phyloP scores from a whole-genome alignment of 2,113 vertebrate genomes.

The Morone chrysops region DNA sequence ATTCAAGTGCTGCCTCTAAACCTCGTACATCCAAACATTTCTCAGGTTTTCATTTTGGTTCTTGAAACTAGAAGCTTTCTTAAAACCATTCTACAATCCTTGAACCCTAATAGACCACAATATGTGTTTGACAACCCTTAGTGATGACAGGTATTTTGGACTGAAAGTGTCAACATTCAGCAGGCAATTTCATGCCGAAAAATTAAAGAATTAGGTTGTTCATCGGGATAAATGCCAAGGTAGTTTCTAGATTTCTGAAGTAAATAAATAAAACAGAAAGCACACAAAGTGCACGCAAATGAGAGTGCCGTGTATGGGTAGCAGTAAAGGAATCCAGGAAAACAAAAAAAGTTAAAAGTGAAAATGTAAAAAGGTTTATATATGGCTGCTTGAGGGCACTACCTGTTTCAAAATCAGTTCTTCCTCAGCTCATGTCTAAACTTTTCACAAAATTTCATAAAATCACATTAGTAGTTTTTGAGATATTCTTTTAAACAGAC shows the following conservation, averaged over 20 bases:
- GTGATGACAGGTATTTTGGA: background rate
- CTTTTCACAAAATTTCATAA: background rate
- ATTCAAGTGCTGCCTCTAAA: conserved; percentile 60
- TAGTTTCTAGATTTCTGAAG: background rate
- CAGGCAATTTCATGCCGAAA: rapidly evolving
- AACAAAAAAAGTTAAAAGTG: too few relatives aligned
- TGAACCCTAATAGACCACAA: conserved; percentile 17
- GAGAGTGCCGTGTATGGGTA: too few relatives aligned
- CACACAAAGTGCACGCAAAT: too few relatives aligned
- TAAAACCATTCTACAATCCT: conserved; percentile 6
- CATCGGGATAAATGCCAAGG: background rate
- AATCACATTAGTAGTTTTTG: background rate
- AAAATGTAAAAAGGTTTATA: too few relatives aligned
- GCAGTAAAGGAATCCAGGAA: too few relatives aligned
- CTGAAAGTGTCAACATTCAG: conserved; percentile 1
- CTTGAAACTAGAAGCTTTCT: conserved; percentile 10
- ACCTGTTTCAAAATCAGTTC: too few relatives aligned
- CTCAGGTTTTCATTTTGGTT: conserved; percentile 27
- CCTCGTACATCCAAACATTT: conserved; percentile 53
- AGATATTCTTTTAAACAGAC: background rate
- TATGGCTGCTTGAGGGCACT: too few relatives aligned
- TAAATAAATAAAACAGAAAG: too few relatives aligned
- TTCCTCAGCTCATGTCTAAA: background rate
- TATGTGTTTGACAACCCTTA: background rate
- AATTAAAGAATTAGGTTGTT: background rate